phyloP scores from a whole-genome alignment of 2,797 vertebrate species.

The Ptychobarbus kaznakovi region DNA sequence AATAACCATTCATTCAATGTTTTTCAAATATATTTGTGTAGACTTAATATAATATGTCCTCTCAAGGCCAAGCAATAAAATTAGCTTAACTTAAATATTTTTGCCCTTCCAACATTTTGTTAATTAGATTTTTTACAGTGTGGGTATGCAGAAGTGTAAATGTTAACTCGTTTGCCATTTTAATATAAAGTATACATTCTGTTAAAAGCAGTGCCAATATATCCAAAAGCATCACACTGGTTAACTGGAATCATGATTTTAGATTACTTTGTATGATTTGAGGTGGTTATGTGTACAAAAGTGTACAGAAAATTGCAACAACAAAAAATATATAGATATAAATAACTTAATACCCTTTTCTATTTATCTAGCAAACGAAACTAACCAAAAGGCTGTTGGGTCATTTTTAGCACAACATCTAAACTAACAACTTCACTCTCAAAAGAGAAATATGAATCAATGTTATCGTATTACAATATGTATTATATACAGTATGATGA shows the following conservation, averaged over 20 bases:
- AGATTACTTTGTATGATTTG: not conserved
- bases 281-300: not conserved
- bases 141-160: constrained; percentile 5
- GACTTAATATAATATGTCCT: no score
- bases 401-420: not conserved
- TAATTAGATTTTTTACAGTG: no score
- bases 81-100: no score
- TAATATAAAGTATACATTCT: not conserved
- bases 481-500: not conserved
- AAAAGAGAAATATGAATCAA: not conserved
- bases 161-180: not conserved
- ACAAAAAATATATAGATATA: not conserved
- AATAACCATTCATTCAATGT: no score
- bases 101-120: no score
- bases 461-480: not conserved
- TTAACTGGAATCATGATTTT: not conserved
- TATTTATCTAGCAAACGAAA: not conserved
- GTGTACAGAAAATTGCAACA: not conserved
- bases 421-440: not conserved
- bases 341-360: not conserved
- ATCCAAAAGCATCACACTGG: not conserved
- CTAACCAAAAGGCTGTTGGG: not conserved
- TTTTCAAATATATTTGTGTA: no score
- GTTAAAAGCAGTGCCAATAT: not conserved
- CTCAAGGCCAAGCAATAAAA: no score